Evolutionary conservation across 2,888 invertebrate species (phyloP), one percentile per base, ranked within the genome.

Genomic region (Cryptosula pallasiana): DNA sequence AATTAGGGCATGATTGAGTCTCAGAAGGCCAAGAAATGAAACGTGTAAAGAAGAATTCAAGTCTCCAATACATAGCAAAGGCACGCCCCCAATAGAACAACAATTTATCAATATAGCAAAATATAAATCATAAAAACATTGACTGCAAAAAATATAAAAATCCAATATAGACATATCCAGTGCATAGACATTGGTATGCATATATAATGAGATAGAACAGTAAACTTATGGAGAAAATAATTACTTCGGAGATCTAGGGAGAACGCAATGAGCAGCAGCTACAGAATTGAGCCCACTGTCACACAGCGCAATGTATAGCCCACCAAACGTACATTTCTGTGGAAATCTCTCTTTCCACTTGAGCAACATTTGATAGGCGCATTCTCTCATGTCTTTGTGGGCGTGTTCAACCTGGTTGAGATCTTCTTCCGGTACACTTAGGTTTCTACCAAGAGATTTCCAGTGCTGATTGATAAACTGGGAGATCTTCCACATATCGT

Each of bases 361-460:
- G 20, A 79, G 70, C n/a, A 80, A 74, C 77, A 80, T 78, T 72
- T 80, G 80, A 71, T 79, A 80, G 0, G 78, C 75, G 73, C 78
- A 78, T 72, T 80, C 80, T 16, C 80, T 75, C 35, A 77, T 76
- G 5, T 79, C 79, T 3, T 69, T 72, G 13, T 77, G 76, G 35
- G 78, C 73, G 29, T 77, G 76, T 45, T 80, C 77, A 35, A 80
- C 74, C 63, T 77, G 76, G 16, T 75, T 58, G 5, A 80, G 71
- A 1, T 75, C 76, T 32, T 73, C 75, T 63, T 78, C 78, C 23
- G 77, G 76, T n/a, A 78, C 73, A 1, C 77, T 76, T 1, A 78
- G 72, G 1, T 76, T 76, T 54, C 79, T 69, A 5, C 79, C 80
- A 1, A 80, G 69, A 9, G 76, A 76, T 58, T 76, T 72, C 80